Percentiles rank a stretch among this genome's conserved stretches.
phyloP scores from a whole-genome alignment of 2,113 vertebrate species.

The Platichthys stellatus region DNA sequence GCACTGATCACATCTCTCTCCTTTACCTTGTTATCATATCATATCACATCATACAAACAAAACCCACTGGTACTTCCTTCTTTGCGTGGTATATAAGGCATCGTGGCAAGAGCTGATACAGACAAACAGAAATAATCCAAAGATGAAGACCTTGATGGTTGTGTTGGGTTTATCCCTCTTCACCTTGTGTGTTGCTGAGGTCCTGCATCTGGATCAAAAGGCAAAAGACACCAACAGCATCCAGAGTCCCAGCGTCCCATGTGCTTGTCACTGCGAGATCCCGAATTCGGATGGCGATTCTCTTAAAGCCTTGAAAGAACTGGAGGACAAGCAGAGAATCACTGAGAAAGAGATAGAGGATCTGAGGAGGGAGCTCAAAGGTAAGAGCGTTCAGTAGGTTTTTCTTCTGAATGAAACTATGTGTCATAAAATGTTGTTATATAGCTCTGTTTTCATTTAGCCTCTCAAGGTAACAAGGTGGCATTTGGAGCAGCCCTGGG shows the following conservation, averaged over 20 bases:
- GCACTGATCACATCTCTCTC: too few species aligned
- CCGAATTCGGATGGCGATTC: background rate
- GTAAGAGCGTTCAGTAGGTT: slow-evolving; percentile 7
- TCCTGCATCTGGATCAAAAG: too few species aligned
- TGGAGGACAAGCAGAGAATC: background rate
- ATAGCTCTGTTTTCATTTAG: background rate
- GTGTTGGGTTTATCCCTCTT: too few species aligned
- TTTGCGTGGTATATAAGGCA: too few species aligned
- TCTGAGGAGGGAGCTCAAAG: slow-evolving; percentile 4
- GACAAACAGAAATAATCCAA: too few species aligned
- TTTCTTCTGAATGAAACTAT: background rate
- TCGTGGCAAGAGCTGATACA: too few species aligned
- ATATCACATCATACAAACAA: background rate
- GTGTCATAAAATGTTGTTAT: background rate
- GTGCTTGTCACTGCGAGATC: background rate
- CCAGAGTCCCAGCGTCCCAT: too few species aligned
- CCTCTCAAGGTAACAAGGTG: slow-evolving; percentile 9
- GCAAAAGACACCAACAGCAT: too few species aligned
- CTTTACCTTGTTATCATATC: background rate
- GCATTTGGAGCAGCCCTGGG: slow-evolving; percentile 45
- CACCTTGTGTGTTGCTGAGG: too few species aligned
- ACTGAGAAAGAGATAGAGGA: slow-evolving; percentile 14
- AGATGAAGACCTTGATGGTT: too few species aligned
- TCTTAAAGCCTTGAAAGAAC: background rate
- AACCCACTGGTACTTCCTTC: background rate